A percentile compares a stretch with the other conserved stretches of the same genome.
phyloP scores from a whole-genome alignment of 1,140 invertebrate genomes.

The Schlechtendalia chinensis region DNA sequence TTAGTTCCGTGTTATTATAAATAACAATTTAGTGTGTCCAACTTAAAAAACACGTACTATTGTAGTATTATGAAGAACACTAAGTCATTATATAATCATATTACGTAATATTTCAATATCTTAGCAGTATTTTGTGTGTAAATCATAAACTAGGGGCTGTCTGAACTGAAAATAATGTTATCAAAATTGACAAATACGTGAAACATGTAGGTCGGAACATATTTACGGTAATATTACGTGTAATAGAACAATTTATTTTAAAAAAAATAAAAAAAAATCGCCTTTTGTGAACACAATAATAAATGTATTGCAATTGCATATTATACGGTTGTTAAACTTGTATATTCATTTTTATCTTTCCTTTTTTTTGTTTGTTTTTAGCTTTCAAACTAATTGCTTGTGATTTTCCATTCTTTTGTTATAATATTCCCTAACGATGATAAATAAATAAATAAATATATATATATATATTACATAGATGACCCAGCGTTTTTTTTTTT shows the following conservation, averaged over 20 bases:
- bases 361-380: not conserved
- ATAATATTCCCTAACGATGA: not conserved
- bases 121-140: not conserved
- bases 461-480: not conserved
- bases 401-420: not conserved
- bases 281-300: not conserved
- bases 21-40: too few relatives aligned
- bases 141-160: not conserved
- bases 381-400: too few relatives aligned
- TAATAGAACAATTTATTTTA: not conserved
- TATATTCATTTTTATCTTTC: not conserved
- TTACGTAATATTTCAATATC: not conserved
- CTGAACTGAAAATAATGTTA: not conserved
- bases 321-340: not conserved
- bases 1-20: too few relatives aligned
- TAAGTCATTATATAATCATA: not conserved
- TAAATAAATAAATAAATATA: not conserved
- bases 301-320: not conserved
- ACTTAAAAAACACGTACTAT: too few relatives aligned
- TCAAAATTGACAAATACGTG: too few relatives aligned
- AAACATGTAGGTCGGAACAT: too few relatives aligned
- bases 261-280: not conserved
- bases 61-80: too few relatives aligned
- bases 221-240: not conserved
- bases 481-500: not conserved